A percentile compares a stretch with the other conserved stretches of the same genome.
Evolutionary conservation across 2,888 invertebrate genomes (phyloP).

Genomic region (Rhagium mordax): DNA sequence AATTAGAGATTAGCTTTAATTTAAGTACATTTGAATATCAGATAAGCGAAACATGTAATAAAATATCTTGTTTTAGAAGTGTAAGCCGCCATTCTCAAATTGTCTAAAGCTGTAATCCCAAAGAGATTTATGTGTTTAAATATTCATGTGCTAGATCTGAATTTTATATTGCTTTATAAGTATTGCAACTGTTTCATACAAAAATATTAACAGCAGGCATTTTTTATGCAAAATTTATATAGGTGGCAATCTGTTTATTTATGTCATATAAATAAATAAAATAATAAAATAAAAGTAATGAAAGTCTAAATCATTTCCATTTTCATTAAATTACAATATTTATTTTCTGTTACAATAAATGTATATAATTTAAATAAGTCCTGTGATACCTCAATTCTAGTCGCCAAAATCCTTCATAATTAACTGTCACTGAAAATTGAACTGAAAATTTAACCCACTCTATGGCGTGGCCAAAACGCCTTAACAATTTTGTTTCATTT

Average conservation of each 20-base stretch:
- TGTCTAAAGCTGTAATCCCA: constrained; percentile 46
- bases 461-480: no score
- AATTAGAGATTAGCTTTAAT: constrained; percentile 22
- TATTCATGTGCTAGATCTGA: constrained; percentile 45
- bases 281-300: no score
- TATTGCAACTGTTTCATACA: not conserved
- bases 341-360: no score
- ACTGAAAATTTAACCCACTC: no score
- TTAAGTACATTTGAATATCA: constrained; percentile 32
- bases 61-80: constrained; percentile 47
- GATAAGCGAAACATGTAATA: constrained; percentile 39
- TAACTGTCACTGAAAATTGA: no score
- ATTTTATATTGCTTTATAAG: constrained; percentile 24
- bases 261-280: no score
- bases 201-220: constrained; percentile 6
- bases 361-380: no score
- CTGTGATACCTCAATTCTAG: no score
- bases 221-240: not conserved
- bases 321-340: no score
- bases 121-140: constrained; percentile 48
- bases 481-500: no score
- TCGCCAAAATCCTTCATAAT: no score
- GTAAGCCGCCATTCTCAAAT: constrained; percentile 48
- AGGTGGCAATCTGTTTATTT: not conserved
- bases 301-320: no score